These are phyloP conservation scores for Enhydra lutris DNA, from an alignment of 2,113 vertebrate species.

Conservation along the genomic window DNA sequence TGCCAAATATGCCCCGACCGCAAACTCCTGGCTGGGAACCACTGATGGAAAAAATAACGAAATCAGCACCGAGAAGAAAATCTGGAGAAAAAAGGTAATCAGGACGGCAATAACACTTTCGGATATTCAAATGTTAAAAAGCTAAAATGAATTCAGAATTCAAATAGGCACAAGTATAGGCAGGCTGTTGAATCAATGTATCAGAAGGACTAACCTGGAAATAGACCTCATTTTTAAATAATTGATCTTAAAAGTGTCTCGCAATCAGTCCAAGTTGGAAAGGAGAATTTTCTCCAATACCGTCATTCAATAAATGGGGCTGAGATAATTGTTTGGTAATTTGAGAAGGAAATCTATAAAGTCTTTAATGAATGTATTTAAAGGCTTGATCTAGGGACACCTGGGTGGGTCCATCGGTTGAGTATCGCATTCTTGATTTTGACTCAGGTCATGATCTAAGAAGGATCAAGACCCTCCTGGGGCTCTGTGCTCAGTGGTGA, in stretches of 20 bases:
- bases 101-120: neutral
- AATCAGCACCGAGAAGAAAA: neutral
- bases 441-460: neutral
- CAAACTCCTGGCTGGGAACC: neutral
- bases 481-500: neutral
- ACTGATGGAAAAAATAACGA: neutral
- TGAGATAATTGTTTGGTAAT: neutral
- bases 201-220: neutral
- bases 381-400: neutral
- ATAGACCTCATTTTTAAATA: neutral
- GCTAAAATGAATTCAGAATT: neutral
- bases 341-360: neutral
- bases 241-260: neutral
- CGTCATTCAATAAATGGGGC: neutral
- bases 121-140: neutral
- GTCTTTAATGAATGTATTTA: neutral
- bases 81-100: neutral
- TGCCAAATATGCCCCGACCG: neutral
- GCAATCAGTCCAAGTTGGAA: neutral
- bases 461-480: neutral
- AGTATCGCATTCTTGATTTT: neutral
- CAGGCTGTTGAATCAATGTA: neutral
- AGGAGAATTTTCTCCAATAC: neutral
- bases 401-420: neutral
- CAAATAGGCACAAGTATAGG: neutral